Conservation (phyloP, 2,113 vertebrate genomes). For the Centropristis striata region DNA sequence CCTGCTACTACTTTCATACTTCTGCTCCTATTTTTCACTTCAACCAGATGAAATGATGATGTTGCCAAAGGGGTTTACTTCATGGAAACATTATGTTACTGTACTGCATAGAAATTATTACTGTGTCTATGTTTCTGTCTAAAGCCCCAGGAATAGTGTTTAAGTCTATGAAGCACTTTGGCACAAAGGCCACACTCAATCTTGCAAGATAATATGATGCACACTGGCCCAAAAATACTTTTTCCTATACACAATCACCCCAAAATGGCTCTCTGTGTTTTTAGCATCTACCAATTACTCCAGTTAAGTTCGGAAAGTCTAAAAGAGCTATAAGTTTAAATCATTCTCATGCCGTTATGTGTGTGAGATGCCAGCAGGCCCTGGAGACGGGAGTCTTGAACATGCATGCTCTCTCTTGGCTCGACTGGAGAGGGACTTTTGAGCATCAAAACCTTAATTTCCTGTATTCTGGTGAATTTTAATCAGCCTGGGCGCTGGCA, state of each 20-base stretch:
- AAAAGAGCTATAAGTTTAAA: no score
- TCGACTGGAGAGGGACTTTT: neutral
- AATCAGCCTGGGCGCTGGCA: no score
- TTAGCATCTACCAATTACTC: neutral
- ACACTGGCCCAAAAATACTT: neutral
- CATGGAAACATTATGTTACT: conserved; percentile 25
- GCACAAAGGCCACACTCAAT: neutral
- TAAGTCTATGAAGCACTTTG: neutral
- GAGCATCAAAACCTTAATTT: no score
- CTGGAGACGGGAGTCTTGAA: neutral
- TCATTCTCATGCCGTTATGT: neutral
- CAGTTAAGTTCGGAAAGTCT: neutral
- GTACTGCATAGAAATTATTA: neutral
- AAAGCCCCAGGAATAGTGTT: neutral
- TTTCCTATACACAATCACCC: neutral
- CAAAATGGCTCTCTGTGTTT: neutral
- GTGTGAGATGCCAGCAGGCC: neutral
- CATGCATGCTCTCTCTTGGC: neutral
- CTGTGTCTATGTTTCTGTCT: conserved; percentile 6
- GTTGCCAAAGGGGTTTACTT: neutral
- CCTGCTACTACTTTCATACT: conserved; percentile 21
- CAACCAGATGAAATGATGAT: neutral
- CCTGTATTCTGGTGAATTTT: no score
- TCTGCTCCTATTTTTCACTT: conserved; percentile 26
- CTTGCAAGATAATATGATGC: neutral